Conservation (phyloP, 2,797 vertebrate genomes). For the Alectoris magna region DNA sequence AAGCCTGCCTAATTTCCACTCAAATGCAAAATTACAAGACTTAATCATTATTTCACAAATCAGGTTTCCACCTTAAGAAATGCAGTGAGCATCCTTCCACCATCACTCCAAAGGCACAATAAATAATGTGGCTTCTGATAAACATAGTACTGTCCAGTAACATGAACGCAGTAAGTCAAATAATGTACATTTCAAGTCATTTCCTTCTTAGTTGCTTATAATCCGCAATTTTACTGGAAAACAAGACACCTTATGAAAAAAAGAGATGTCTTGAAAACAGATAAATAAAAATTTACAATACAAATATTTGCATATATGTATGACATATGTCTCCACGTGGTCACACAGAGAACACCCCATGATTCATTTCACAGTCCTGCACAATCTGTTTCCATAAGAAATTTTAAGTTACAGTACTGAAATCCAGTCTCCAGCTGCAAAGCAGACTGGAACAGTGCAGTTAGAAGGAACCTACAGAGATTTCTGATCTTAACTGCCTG, state of each 20-base stretch:
- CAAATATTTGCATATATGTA: fast-evolving
- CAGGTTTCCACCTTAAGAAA: neutral
- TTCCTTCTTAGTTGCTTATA: neutral
- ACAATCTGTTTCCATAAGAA: neutral
- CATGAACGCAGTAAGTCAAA: neutral
- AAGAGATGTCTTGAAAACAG: neutral
- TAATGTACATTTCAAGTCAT: neutral
- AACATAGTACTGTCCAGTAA: neutral
- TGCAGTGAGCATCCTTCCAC: neutral
- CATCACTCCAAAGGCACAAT: neutral
- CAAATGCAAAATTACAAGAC: neutral
- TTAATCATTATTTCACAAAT: neutral
- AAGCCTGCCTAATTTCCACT: neutral
- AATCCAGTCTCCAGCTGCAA: neutral
- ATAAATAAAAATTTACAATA: neutral
- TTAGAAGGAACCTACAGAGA: neutral
- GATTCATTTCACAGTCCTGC: neutral
- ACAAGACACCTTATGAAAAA: neutral
- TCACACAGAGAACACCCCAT: neutral
- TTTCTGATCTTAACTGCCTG: neutral
- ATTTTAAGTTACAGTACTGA: neutral
- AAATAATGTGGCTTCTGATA: neutral
- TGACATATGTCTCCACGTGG: neutral
- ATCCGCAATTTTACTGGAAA: neutral
- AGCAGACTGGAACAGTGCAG: no score